phyloP scores from a whole-genome alignment of 1,140 invertebrate species.

The Ectropis grisescens region DNA sequence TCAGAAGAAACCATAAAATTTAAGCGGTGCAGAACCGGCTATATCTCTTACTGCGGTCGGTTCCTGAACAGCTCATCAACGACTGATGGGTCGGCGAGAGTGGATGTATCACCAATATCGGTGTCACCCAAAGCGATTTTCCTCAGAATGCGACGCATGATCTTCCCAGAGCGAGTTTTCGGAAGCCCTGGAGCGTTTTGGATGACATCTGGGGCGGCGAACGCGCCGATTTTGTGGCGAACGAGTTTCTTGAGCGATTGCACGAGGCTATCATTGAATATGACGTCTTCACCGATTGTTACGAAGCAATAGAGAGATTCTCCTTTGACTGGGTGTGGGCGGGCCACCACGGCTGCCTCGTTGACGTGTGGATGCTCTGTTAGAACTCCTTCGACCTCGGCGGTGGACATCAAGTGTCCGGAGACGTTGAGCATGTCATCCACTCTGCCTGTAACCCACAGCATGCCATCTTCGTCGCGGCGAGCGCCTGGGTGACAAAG shows the following conservation, averaged over 20 bases:
- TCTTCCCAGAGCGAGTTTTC: conserved; percentile 98
- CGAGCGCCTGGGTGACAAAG: no score
- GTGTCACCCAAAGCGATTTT: conserved; percentile 92
- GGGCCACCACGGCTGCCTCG: conserved; percentile 95
- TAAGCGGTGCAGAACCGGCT: no score
- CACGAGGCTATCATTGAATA: conserved; percentile 79
- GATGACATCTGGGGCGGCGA: conserved; percentile 95
- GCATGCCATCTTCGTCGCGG: conserved; percentile 93
- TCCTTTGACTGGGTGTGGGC: conserved; percentile 94
- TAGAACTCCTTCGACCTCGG: conserved; percentile 94
- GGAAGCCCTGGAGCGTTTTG: conserved; percentile 93
- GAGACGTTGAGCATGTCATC: conserved; percentile 99
- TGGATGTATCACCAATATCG: conserved; percentile 94
- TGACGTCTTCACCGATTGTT: conserved; percentile 83
- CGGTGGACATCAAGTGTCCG: conserved; percentile 96
- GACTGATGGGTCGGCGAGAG: conserved; percentile 89
- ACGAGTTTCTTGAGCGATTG: conserved; percentile 87
- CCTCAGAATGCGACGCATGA: conserved; percentile 94
- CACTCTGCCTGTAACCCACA: conserved; percentile 97
- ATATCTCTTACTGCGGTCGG: no score
- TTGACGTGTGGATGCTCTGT: conserved; percentile 87
- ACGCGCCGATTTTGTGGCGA: conserved; percentile 93
- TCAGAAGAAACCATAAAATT: no score
- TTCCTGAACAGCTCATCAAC: conserved; percentile 85
- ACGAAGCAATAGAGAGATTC: conserved; percentile 98